Evolutionary conservation across 2,113 vertebrate genomes (phyloP), one percentile per base, ranked within the genome.

Genomic region (Cercocebus atys): DNA sequence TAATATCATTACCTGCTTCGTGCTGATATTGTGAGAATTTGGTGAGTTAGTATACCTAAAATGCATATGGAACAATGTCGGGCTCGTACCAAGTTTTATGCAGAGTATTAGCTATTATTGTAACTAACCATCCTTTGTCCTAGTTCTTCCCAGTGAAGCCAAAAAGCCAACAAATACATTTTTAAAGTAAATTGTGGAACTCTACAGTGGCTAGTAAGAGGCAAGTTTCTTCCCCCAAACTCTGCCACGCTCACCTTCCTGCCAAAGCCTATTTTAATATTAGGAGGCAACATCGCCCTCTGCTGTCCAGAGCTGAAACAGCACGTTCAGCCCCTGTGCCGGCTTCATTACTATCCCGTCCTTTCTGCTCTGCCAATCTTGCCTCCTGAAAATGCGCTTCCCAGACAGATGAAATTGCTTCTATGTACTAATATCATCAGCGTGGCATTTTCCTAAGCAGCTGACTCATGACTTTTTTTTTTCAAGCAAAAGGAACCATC

Each of bases 391-490:
- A 98, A 95, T 93, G 93, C 2, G 57, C 97, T 98, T 98, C 97
- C 95, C 97, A 98, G 38, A n/a, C 96, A 18, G 95, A 96, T 93
- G 93, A 95, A 95, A 97, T 98, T 97, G 97, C 98, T 98, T 91
- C 27, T 93, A 85, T 97, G 97, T 82, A 97, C 96, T 98, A 97
- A 5, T 97, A 97, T 95, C 97, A 97, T 52, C 97, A 98, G 97
- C 52, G 93, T 98, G 96, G 98, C 98, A 97, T 97, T 98, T 95
- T 97, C 94, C 95, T 93, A 96, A 96, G 75, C 97, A 96, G 98
- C 97, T 98, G 98, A 98, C 98, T 98, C 97, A 98, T 98, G 96
- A 81, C 93, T 98, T 97, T 95, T 97, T 97, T 97, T 66, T 64
- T 93, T 57, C 45, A 72, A 73, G 88, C 93, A 86, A 94, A 98